Evolutionary conservation across 2,888 invertebrate genomes (phyloP).

Genomic region (Ochropleura plecta): DNA sequence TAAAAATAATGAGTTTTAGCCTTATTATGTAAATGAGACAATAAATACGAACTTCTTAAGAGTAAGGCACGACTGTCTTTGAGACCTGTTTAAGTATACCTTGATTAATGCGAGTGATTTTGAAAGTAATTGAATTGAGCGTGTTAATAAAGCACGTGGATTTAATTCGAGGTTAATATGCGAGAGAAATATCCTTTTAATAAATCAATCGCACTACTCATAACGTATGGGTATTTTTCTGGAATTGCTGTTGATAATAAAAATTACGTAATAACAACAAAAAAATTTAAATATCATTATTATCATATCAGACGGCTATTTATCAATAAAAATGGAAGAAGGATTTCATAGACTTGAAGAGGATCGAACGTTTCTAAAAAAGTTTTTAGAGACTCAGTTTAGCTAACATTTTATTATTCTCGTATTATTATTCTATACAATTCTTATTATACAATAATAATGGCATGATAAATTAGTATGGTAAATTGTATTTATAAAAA

Average conservation of each 20-base stretch:
- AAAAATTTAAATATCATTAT: slow-evolving; percentile 76
- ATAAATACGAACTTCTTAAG: slow-evolving; percentile 73
- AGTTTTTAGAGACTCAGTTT: slow-evolving; percentile 56
- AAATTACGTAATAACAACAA: slow-evolving; percentile 37
- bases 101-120: slow-evolving; percentile 29
- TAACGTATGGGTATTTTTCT: slow-evolving; percentile 22
- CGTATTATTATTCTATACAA: slow-evolving; percentile 64
- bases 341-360: slow-evolving; percentile 55
- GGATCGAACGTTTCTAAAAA: slow-evolving; percentile 45
- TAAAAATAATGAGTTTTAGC: slow-evolving; percentile 70
- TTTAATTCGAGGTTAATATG: not conserved
- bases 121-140: slow-evolving; percentile 1
- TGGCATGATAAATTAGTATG: slow-evolving; percentile 46
- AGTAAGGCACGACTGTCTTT: slow-evolving; percentile 52
- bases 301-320: slow-evolving; percentile 79
- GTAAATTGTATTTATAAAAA: slow-evolving; percentile 59
- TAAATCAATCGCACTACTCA: slow-evolving; percentile 21
- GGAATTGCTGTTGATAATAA: slow-evolving; percentile 45
- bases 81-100: slow-evolving; percentile 22
- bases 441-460: slow-evolving; percentile 59
- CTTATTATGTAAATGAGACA: slow-evolving; percentile 82
- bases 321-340: slow-evolving; percentile 45
- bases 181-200: not conserved
- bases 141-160: not conserved
- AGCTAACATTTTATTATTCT: slow-evolving; percentile 61